Conservation (phyloP, 2,113 vertebrate genomes). For the Galemys pyrenaicus region DNA sequence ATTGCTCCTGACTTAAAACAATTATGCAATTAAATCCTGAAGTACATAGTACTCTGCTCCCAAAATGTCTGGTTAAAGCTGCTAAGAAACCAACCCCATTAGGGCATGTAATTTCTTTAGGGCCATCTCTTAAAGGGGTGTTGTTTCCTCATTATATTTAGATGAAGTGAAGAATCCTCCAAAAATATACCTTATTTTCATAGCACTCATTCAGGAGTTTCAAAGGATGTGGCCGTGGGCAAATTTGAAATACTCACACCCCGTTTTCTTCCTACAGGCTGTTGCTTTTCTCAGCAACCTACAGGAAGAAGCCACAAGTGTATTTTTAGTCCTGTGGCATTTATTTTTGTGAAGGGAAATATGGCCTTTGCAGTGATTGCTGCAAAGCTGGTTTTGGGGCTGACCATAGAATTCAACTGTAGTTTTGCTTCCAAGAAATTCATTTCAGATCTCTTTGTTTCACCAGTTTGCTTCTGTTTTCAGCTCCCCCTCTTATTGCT, state of each 20-base stretch:
- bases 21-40: neutral
- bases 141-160: constrained; percentile 28
- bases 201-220: constrained; percentile 42
- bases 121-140: neutral
- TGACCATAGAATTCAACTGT: neutral
- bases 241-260: constrained; percentile 55
- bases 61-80: neutral
- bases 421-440: neutral
- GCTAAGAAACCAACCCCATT: neutral
- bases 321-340: constrained; percentile 63
- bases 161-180: constrained; percentile 8
- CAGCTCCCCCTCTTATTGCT: neutral
- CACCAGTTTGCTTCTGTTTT: neutral
- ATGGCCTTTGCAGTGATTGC: neutral
- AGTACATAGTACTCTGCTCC: neutral
- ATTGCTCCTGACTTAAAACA: neutral
- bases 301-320: constrained; percentile 56
- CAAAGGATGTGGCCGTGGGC: constrained; percentile 32
- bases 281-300: constrained; percentile 60
- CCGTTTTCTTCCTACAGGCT: constrained; percentile 59
- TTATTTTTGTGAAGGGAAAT: constrained; percentile 63
- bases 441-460: neutral
- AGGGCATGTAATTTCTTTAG: neutral
- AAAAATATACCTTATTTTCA: constrained; percentile 43
- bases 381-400: neutral